Evolutionary conservation across 2,797 vertebrate species (phyloP).

Genomic region (Lagorchestes hirsutus): DNA sequence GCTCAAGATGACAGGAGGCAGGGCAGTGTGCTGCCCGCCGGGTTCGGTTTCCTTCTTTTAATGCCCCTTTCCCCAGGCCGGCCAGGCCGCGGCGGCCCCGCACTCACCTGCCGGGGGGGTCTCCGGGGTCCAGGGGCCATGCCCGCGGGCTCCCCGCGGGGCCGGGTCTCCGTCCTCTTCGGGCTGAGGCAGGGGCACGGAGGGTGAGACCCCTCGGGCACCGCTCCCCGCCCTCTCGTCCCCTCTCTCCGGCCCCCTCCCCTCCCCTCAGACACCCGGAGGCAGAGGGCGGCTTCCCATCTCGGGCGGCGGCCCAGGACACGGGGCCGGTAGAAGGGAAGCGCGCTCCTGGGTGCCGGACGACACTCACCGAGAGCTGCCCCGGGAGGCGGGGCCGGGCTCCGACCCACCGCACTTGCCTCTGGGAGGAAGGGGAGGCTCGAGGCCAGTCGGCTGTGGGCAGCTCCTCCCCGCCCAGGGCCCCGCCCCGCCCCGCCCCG

Average conservation of each 20-base stretch:
- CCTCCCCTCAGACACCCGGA: not conserved
- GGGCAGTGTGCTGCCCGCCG: no score
- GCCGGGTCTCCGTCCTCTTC: not conserved
- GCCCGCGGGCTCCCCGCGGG: not conserved
- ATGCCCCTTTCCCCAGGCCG: no score
- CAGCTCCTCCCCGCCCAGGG: not conserved
- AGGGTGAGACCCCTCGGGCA: not conserved
- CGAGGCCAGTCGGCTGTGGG: fast-evolving
- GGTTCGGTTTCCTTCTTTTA: no score
- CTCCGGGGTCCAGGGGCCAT: not conserved
- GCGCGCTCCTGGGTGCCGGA: not conserved
- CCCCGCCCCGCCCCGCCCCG: no score
- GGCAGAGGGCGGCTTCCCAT: not conserved
- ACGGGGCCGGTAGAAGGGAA: no score
- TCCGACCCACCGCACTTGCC: no score
- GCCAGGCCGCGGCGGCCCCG: not conserved
- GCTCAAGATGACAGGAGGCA: no score
- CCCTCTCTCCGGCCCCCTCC: not conserved
- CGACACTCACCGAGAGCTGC: not conserved
- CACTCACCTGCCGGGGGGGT: not conserved
- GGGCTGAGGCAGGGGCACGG: not conserved
- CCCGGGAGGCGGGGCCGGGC: no score
- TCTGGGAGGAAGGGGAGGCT: no score
- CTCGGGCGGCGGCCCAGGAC: no score
- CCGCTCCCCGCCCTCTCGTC: no score